Base-by-base conservation (phyloP, 2,888 invertebrate genomes). In the Epirrita christyi region DNA sequence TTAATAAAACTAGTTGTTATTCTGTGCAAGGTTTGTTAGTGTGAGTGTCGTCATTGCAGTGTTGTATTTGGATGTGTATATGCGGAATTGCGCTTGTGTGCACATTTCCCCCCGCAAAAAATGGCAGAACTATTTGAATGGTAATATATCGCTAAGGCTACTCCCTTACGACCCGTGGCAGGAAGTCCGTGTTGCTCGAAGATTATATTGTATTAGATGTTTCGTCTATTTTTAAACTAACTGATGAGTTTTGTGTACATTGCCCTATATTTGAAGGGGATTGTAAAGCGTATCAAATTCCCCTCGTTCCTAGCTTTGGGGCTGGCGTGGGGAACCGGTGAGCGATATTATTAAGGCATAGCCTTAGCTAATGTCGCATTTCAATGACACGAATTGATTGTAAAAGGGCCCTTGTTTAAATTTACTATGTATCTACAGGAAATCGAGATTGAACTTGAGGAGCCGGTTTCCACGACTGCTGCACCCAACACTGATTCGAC, bases 391-490 rank as follows among this genome's bases (percentile, higher is more conserved):
- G 4, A 21, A 21, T 21, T 21, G 21, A 21, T 21, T 4, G 4
- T 21, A 3, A 21, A 3, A 21, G 21, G 21, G 21, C 4, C 21
- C 2, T 21, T 3, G 21, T 21, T 21, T 2, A 21, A 21, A 21
- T 21, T 21, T 21, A 4, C 21, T 21, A 3, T 21, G 21, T 21
- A 21, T 7, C 8, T 32, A 8, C 74, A 88, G 88, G 88, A 88
- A 78, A 75, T 83, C 27, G 87, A 86, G 53, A 78, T 63, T 28
- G 70, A 72, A 38, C 74, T 74, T 45, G 76, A 81, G 43, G 81
- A 78, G 46, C 49, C 56, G 28, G 42, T 45, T 21, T 14, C 34
- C 6, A 49, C 59, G 1, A 50, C 53, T n/a, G 46, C 32, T 5
- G 43, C 42, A 34, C 56, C 64, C 40, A 32, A 58, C 37, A 56